Evolutionary conservation across 2,113 vertebrate genomes (phyloP), one percentile per base, ranked within the genome.

Genomic region (Motacilla tschutschensis): DNA sequence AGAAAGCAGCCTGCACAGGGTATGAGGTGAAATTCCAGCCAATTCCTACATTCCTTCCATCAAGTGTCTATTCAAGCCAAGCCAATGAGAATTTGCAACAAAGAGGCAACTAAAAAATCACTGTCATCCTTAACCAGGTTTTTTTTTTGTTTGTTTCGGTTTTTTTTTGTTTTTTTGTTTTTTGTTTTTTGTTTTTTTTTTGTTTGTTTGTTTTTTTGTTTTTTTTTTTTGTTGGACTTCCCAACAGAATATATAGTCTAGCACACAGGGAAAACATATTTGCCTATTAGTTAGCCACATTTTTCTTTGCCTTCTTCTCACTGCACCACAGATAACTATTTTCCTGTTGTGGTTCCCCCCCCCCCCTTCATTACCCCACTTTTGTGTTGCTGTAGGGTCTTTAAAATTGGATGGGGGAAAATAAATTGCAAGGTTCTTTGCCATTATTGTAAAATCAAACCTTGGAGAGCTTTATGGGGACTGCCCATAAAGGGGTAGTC

Each of bases 381-480:
- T 94, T 86, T 91, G 84, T 94, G 89, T 96, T 96, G 95, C 96
- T 96, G 69, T 94, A 95, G 96, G 95, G 94, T 91, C 90, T 97
- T 95, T 96, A 93, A 97, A 96, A 97, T 96, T 97, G 93, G 94
- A 97, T 94, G 33, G 87, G 87, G 89, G 79, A 87, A 95, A 83
- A 95, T 89, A 96, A 94, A 92, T 96, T 90, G 85, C 82, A 72
- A 95, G 87, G 79, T 88, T 97, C 92, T 90, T 87, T 93, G 67
- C 76, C 70, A 78, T 94, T 91, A 88, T 55, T 95, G 84, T 95
- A 96, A 97, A 97, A 96, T 91, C 79, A 91, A 92, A 89, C 90
- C 55, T 93, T 87, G 47, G 69, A 90, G 93, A 93, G 84, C 87
- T 96, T 90, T 93, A 93, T 83, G 88, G 70, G 38, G 24, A 91